Percentiles rank a stretch among this genome's conserved stretches.
These are phyloP conservation scores for Monoplex corrugatus DNA, from an alignment of 2,888 invertebrate genomes.

Conservation along the genomic window DNA sequence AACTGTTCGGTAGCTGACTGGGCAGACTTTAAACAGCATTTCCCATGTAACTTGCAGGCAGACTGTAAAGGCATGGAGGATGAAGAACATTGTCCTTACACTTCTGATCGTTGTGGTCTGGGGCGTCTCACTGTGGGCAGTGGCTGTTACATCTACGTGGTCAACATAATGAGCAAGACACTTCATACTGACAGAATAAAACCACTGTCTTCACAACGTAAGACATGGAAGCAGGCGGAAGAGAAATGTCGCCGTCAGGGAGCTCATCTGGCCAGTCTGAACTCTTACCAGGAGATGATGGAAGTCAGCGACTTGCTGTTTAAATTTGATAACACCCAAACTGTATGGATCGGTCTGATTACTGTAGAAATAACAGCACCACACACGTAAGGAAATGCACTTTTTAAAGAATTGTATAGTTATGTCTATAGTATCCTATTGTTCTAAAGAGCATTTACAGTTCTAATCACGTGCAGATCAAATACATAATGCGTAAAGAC, in stretches of 20 bases:
- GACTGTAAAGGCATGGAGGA: constrained; percentile 26
- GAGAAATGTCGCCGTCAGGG: not conserved
- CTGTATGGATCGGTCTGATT: too few species aligned
- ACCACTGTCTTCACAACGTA: too few species aligned
- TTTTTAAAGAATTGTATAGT: too few species aligned
- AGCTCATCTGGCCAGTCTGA: not conserved
- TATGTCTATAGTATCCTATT: too few species aligned
- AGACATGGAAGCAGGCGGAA: not conserved
- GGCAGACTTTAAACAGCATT: not conserved
- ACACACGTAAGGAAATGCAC: too few species aligned
- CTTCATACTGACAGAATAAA: too few species aligned
- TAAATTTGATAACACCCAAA: too few species aligned
- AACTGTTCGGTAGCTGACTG: constrained; percentile 26
- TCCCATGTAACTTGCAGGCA: constrained; percentile 27
- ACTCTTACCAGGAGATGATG: not conserved
- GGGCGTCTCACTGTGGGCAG: not conserved
- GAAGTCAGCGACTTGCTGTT: not conserved
- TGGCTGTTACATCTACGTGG: not conserved
- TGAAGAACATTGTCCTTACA: constrained; percentile 28
- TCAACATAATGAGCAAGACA: too few species aligned
- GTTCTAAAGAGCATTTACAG: too few species aligned
- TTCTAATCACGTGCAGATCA: too few species aligned
- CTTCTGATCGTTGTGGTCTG: not conserved
- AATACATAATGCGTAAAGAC: too few species aligned
- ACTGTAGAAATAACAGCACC: too few species aligned